Conservation (phyloP, 2,797 vertebrate genomes). For the Somateria mollissima region DNA sequence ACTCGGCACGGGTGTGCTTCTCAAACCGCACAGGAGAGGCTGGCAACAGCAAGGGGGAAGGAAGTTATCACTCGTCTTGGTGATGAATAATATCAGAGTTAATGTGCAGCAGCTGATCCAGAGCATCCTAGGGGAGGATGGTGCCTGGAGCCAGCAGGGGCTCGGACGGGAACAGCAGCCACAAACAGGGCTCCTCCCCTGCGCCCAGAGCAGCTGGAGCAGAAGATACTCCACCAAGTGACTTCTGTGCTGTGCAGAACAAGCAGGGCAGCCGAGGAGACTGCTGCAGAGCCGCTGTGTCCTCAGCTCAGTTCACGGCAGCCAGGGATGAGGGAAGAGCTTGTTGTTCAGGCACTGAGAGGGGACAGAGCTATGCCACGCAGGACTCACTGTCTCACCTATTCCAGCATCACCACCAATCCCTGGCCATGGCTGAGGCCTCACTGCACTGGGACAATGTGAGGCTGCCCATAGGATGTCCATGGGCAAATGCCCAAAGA, state of each 20-base stretch:
- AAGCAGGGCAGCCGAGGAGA: neutral
- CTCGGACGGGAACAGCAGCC: neutral
- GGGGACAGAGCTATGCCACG: neutral
- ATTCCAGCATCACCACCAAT: neutral
- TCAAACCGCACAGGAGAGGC: neutral
- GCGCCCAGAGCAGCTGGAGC: neutral
- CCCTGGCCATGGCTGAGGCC: neutral
- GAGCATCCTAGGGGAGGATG: neutral
- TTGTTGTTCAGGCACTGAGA: neutral
- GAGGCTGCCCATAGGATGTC: neutral
- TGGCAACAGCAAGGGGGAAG: neutral
- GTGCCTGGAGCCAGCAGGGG: neutral
- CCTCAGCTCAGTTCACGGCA: neutral
- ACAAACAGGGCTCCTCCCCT: neutral
- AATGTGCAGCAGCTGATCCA: neutral
- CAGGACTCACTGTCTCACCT: neutral
- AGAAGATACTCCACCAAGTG: neutral
- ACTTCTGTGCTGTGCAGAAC: neutral
- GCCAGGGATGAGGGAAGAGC: neutral
- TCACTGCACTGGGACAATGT: neutral
- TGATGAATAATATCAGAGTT: neutral
- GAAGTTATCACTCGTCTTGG: fast-evolving
- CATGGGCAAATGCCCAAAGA: too few species aligned
- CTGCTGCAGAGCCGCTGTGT: neutral
- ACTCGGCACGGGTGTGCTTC: neutral